Base-by-base conservation (phyloP, 2,113 vertebrate species). In the Pangasianodon hypophthalmus region DNA sequence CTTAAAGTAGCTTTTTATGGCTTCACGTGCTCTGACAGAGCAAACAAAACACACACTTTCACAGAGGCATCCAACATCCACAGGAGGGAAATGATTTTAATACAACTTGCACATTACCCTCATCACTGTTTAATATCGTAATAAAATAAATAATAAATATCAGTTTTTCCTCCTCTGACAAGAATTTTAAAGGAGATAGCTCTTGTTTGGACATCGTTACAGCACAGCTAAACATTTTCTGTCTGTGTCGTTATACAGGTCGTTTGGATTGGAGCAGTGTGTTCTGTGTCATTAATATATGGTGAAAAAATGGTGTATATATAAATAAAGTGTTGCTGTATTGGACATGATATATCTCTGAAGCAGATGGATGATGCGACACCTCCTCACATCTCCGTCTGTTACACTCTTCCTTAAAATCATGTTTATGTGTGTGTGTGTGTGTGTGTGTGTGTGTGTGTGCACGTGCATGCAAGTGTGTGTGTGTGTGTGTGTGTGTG, bases 281-380 rank as follows among this genome's bases (percentile, higher is more conserved):
- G 75, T 48, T 48, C 9, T 48, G 75, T 79, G 24, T 79, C 73
- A 11, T 46, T 46, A 77, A 77, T 26, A 4, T 77, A 77, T 11
- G 4, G 7, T 11, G 73, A 77, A 77, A 46, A 73, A 73, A 19
- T 9, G 18, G 41, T 0, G 21, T 24, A 0, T n/a, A 52, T 16
- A 80, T 80, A 80, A 52, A 80, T 50, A 80, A 50, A 80, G 24
- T n/a, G 77, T n/a, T 26, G 41, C 18, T 29, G 0, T 41, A 62
- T 14, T 60, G 83, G 11, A 41, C 24, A 29, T 84, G 82, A 64
- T 46, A 18, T 60, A 24, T 84, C 83, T 84, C 58, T 84, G 58
- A 62, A 84, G 56, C 82, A 41, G 83, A 60, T 62, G 83, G 83
- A 84, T 46, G 58, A 62, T 62, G 46, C 13, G 48, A 80, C 77